These are phyloP conservation scores for Platycnemis pennipes DNA, from an alignment of 2,888 invertebrate genomes.

Conservation along the genomic window DNA sequence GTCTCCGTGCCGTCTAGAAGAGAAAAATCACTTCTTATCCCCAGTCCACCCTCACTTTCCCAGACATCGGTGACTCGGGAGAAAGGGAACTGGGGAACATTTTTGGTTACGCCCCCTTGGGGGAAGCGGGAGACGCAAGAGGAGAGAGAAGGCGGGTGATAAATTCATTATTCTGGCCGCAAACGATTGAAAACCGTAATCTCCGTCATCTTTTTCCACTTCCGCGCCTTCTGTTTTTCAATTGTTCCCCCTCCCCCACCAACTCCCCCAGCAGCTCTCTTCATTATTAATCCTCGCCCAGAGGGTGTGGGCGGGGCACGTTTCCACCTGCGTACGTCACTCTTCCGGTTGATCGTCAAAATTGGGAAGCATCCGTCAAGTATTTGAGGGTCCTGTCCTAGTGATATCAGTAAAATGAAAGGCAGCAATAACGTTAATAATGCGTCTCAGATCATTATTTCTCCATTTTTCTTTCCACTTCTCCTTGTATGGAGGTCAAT, in stretches of 20 bases:
- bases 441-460: too few relatives aligned
- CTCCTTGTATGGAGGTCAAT: too few relatives aligned
- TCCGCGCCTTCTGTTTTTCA: slow-evolving; percentile 3
- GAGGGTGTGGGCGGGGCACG: background rate
- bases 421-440: too few relatives aligned
- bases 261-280: background rate
- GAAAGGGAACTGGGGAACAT: background rate
- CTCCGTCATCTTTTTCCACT: background rate
- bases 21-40: background rate
- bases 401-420: too few relatives aligned
- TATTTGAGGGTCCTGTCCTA: background rate
- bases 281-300: background rate
- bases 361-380: background rate
- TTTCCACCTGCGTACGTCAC: background rate
- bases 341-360: background rate
- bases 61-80: background rate
- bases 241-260: background rate
- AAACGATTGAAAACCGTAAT: background rate
- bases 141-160: background rate
- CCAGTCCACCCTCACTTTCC: background rate
- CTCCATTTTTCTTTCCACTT: too few relatives aligned
- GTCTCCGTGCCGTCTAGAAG: background rate
- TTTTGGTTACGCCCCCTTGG: background rate
- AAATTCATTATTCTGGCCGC: background rate
- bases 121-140: background rate